These are phyloP conservation scores for Sesia bembeciformis DNA, from an alignment of 2,888 invertebrate species.

Conservation along the genomic window DNA sequence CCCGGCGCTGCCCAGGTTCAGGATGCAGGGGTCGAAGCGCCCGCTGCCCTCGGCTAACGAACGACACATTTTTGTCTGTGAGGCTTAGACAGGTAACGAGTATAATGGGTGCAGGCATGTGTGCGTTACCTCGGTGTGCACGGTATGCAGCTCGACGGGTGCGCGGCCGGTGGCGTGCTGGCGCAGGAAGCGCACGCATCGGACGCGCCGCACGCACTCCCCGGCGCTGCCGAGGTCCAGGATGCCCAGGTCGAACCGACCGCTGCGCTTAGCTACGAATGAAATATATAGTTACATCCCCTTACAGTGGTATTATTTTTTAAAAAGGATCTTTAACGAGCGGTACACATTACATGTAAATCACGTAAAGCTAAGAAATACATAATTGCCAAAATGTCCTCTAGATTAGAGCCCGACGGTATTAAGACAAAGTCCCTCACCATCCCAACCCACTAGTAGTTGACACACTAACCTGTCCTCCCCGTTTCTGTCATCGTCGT, in stretches of 20 bases:
- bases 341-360: too few species aligned
- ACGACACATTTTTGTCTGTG: neutral
- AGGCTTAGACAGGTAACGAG: neutral
- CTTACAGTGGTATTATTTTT: neutral
- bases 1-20: too few species aligned
- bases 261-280: constrained; percentile 87
- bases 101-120: neutral
- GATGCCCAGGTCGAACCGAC: constrained; percentile 92
- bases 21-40: neutral
- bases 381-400: too few species aligned
- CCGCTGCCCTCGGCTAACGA: neutral
- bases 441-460: too few species aligned
- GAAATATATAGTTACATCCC: neutral
- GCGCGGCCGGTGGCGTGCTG: constrained; percentile 94
- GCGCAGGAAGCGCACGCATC: constrained; percentile 87
- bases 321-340: too few species aligned
- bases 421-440: too few species aligned
- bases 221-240: constrained; percentile 93
- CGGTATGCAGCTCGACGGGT: constrained; percentile 93
- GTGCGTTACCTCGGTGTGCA: constrained; percentile 85
- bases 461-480: too few species aligned
- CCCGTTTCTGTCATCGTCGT: too few species aligned
- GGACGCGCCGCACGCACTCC: constrained; percentile 91
- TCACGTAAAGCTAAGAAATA: too few species aligned
- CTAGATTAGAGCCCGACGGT: too few species aligned